Base-by-base conservation (phyloP, 2,797 vertebrate species). In the Acanthurus lineatus region DNA sequence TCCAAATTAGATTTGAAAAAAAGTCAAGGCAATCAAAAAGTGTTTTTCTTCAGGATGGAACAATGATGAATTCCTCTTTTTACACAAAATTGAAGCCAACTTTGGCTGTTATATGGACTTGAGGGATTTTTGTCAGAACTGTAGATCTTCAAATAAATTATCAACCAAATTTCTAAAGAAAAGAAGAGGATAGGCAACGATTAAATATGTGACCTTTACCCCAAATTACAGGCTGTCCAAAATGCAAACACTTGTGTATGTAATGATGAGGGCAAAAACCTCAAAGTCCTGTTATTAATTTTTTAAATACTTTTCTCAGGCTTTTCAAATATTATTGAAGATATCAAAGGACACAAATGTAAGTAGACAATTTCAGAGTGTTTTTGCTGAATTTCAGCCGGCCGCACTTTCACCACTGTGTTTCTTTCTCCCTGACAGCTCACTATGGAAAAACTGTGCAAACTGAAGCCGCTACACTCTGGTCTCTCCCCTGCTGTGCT, bases 401-500 rank as follows among this genome's bases (percentile, higher is more conserved):
- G 3, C 51, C 71, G 53, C 35, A 12, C 28, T 42, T 64, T 79
- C 35, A 88, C 53, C 20, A 25, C n/a, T 69, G 57, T 74, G 56
- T 86, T 14, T 77, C 47, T 82, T 63, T 83, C 65, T 60, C n/a
- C 74, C 44, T 72, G 73, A 77, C 79, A 96, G 96, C 90, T 96
- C 90, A 93, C 94, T 73, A 70, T 93, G 88, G 91, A 95, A 83
- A 81, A 86, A 75, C 88, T 97, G 91, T 97, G 96, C 91, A 86
- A 84, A 66, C 91, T 97, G 83, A 95, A 94, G 86, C 88, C 95
- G 6, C 83, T 97, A 79, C 92, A 95, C 70, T 87, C 91, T 0
- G 97, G 96, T 48, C 92, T 97, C 58, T 94, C 94, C 69, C 95
- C 96, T n/a, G 85, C 93, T 61, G 93, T 94, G 45, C 90, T 98